A percentile compares a stretch with the other conserved stretches of the same genome.
These are phyloP conservation scores for Orussus abietinus DNA, from an alignment of 1,140 invertebrate species.

Conservation along the genomic window DNA sequence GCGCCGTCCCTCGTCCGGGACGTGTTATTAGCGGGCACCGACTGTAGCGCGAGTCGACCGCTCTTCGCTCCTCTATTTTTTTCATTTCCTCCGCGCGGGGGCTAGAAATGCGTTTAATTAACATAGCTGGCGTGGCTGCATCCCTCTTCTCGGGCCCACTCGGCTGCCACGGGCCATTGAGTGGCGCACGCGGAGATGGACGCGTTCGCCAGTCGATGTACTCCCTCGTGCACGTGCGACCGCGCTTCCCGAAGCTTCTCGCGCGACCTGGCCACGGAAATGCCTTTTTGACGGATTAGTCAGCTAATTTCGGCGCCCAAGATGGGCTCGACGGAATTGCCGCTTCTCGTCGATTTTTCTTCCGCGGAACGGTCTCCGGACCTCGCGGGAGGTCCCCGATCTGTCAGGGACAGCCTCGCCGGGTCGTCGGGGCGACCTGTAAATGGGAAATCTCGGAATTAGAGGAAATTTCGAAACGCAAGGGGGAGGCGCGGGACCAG, in stretches of 20 bases:
- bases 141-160: slow-evolving; percentile 28
- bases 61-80: slow-evolving; percentile 26
- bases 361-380: too few species aligned
- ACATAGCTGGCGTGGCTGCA: slow-evolving; percentile 35
- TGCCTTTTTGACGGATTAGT: slow-evolving; percentile 29
- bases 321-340: too few species aligned
- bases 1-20: slow-evolving; percentile 34
- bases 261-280: slow-evolving; percentile 20
- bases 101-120: slow-evolving; percentile 37
- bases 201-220: slow-evolving; percentile 10
- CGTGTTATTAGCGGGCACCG: slow-evolving; percentile 35
- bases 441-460: too few species aligned
- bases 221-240: slow-evolving; percentile 4
- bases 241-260: slow-evolving; percentile 16
- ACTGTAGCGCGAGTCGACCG: slow-evolving; percentile 16
- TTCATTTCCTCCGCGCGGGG: slow-evolving; percentile 31
- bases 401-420: too few species aligned
- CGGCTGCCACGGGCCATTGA: slow-evolving; percentile 33
- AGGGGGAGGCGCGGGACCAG: too few species aligned
- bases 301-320: slow-evolving; percentile 32
- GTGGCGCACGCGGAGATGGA: slow-evolving; percentile 28
- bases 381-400: too few species aligned
- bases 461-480: too few species aligned
- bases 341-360: too few species aligned
- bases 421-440: too few species aligned